Conservation (phyloP, 2,888 invertebrate genomes). For the Trilocha varians region DNA sequence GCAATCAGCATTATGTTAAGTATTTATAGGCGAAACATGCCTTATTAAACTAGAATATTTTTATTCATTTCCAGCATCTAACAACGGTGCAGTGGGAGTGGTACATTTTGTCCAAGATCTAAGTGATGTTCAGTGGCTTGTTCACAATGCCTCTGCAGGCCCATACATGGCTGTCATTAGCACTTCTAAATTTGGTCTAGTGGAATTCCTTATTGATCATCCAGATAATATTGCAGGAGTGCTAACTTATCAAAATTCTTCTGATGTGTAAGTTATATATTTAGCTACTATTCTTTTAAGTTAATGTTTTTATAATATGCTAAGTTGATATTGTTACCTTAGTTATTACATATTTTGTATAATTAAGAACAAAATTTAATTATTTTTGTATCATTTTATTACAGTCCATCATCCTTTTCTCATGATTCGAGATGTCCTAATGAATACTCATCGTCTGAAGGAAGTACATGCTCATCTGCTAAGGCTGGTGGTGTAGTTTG, state of each 20-base stretch:
- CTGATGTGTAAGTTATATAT: constrained; percentile 32
- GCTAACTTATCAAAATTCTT: constrained; percentile 71
- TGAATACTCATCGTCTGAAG: constrained; percentile 71
- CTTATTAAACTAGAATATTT: background rate
- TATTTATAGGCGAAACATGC: background rate
- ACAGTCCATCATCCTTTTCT: constrained; percentile 48
- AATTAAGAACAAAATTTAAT: no score
- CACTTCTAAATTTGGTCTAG: constrained; percentile 73
- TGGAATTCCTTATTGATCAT: constrained; percentile 66
- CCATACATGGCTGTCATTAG: constrained; percentile 87
- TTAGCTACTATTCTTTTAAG: background rate
- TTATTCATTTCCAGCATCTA: constrained; percentile 70
- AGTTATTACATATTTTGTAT: no score
- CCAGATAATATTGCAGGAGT: constrained; percentile 77
- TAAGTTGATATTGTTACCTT: no score
- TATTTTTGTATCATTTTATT: constrained; percentile 13
- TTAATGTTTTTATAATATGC: no score
- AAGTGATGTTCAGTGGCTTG: constrained; percentile 82
- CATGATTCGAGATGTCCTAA: constrained; percentile 90
- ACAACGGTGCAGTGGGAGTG: constrained; percentile 88
- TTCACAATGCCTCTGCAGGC: constrained; percentile 79
- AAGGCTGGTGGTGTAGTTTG: constrained; percentile 78
- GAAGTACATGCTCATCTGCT: constrained; percentile 61
- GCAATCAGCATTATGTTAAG: no score
- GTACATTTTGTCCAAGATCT: constrained; percentile 80